phyloP scores from a whole-genome alignment of 2,888 invertebrate species.

The Euplexia lucipara region DNA sequence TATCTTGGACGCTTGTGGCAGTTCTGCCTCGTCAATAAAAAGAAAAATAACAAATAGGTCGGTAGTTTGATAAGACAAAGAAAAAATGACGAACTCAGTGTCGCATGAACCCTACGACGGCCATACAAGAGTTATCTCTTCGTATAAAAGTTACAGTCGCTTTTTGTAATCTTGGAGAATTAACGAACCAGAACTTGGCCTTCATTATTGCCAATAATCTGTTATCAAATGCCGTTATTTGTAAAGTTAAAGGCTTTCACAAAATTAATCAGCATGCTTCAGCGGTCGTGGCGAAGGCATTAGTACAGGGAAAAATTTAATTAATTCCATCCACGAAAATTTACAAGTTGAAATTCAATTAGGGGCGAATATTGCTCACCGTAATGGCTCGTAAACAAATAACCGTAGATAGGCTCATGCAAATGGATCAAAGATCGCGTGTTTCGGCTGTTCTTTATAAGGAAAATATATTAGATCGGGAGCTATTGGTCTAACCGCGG shows the following conservation, averaged over 20 bases:
- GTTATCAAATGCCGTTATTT: constrained; percentile 75
- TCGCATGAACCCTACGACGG: constrained; percentile 13
- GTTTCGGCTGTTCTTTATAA: constrained; percentile 86
- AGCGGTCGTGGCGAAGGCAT: constrained; percentile 71
- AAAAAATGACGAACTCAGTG: constrained; percentile 21
- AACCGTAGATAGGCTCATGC: constrained; percentile 81
- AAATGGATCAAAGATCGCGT: constrained; percentile 90
- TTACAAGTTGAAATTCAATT: constrained; percentile 87
- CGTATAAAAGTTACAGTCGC: constrained; percentile 15
- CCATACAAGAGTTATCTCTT: constrained; percentile 6
- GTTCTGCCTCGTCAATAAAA: constrained; percentile 55
- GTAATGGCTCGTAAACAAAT: constrained; percentile 87
- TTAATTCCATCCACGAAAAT: constrained; percentile 85
- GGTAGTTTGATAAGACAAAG: constrained; percentile 49
- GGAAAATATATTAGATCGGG: constrained; percentile 87
- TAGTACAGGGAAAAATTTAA: constrained; percentile 81
- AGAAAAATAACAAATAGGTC: constrained; percentile 45
- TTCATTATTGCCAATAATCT: constrained; percentile 67
- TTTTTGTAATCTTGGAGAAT: constrained; percentile 21
- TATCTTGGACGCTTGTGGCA: constrained; percentile 50
- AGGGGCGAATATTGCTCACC: constrained; percentile 82
- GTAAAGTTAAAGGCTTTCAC: constrained; percentile 81
- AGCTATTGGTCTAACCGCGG: constrained; percentile 81
- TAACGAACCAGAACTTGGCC: constrained; percentile 54
- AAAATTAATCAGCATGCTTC: constrained; percentile 78